These are phyloP conservation scores for Vesta saturnalis DNA, from an alignment of 2,888 invertebrate species.

Conservation along the genomic window DNA sequence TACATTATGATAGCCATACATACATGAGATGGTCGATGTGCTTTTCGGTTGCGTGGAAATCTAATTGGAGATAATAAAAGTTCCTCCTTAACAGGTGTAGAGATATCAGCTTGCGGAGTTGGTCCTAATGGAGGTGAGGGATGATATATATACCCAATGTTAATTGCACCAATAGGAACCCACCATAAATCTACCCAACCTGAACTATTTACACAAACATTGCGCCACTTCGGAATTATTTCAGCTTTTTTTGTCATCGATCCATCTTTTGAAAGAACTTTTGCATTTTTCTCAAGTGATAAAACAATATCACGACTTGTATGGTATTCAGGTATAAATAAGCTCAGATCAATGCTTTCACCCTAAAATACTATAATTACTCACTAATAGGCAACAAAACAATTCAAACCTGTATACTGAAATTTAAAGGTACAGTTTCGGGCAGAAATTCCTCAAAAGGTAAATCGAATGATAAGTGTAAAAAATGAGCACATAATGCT, in stretches of 20 bases:
- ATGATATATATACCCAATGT: constrained; percentile 91
- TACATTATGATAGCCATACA: not conserved
- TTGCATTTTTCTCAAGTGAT: constrained; percentile 88
- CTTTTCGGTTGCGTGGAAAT: constrained; percentile 75
- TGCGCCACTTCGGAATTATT: constrained; percentile 78
- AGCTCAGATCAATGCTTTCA: constrained; percentile 89
- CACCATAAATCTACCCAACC: constrained; percentile 99
- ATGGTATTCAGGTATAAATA: constrained; percentile 92
- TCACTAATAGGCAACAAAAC: not conserved
- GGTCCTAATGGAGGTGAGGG: constrained; percentile 91
- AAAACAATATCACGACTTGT: constrained; percentile 85
- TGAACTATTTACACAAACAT: constrained; percentile 73
- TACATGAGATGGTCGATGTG: constrained; percentile 55
- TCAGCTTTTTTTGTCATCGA: constrained; percentile 66
- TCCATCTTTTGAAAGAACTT: constrained; percentile 82
- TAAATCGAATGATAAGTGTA: constrained; percentile 92
- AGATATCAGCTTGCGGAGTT: constrained; percentile 89
- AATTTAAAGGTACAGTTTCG: constrained; percentile 85
- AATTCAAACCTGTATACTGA: constrained; percentile 82
- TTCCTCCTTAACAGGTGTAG: constrained; percentile 95
- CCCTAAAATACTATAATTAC: constrained; percentile 67
- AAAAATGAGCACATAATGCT: constrained; percentile 92
- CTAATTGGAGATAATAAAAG: constrained; percentile 90
- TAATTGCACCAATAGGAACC: constrained; percentile 92
- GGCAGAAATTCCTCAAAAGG: constrained; percentile 96